phyloP scores from a whole-genome alignment of 2,113 vertebrate species.

The Corythornis madagascariensis region DNA sequence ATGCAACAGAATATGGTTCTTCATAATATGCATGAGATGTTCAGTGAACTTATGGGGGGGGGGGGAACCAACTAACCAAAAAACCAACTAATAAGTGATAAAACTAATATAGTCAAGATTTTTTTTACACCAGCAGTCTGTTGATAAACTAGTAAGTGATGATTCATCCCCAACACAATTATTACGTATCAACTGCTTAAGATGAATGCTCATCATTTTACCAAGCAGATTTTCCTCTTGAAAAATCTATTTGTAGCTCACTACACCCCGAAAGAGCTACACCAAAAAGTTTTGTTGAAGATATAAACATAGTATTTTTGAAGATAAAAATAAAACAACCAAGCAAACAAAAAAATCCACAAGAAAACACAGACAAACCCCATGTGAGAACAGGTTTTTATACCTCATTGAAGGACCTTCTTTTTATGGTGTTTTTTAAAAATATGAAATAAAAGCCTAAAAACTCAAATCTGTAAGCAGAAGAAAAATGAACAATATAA shows the following conservation, averaged over 20 bases:
- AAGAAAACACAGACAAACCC: too few relatives aligned
- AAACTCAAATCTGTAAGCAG: neutral
- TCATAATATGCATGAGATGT: constrained; percentile 54
- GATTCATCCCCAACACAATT: constrained; percentile 60
- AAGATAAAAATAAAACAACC: neutral
- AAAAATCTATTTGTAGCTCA: constrained; percentile 8
- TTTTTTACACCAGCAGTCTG: constrained; percentile 19
- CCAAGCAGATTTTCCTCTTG: neutral
- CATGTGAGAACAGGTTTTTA: neutral
- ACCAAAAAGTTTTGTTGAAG: neutral
- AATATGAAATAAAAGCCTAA: neutral
- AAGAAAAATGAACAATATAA: neutral
- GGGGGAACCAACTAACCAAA: neutral
- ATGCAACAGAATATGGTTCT: constrained; percentile 15
- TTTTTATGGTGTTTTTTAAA: neutral
- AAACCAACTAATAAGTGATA: constrained; percentile 9
- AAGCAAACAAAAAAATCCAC: too few relatives aligned
- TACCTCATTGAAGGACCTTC: neutral
- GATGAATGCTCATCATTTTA: constrained; percentile 35
- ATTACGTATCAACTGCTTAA: constrained; percentile 20
- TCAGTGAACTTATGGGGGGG: constrained; percentile 9
- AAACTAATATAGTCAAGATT: constrained; percentile 44
- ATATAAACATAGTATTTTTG: neutral
- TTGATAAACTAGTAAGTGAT: constrained; percentile 66
- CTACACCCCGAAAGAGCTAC: neutral